Percentiles rank a stretch among this genome's conserved stretches.
Evolutionary conservation across 2,888 invertebrate species (phyloP).

Genomic region (Caenorhabditis afra): DNA sequence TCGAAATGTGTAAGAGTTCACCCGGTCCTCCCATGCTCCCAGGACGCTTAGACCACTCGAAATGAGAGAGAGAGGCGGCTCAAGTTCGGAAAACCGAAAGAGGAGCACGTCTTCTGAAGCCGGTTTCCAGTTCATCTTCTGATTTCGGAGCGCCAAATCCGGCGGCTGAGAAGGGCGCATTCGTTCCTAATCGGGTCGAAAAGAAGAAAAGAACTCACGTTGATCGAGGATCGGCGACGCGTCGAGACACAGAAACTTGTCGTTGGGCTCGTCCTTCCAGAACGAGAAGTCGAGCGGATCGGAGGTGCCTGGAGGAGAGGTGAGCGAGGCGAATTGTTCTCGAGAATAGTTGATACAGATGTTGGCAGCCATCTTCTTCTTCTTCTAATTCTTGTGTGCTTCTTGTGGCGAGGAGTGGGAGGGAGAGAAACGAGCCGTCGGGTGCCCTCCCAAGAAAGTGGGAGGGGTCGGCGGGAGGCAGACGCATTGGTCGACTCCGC

Average conservation of each 20-base stretch:
- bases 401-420: neutral
- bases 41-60: conserved; percentile 5
- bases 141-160: conserved; percentile 11
- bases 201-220: conserved; percentile 27
- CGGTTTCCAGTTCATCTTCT: neutral
- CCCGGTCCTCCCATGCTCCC: conserved; percentile 16
- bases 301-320: conserved; percentile 63
- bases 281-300: conserved; percentile 30
- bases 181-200: conserved; percentile 2
- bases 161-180: conserved; percentile 25
- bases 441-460: conserved; percentile 36
- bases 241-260: conserved; percentile 33
- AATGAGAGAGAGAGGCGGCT: neutral
- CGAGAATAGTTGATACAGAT: conserved; percentile 58
- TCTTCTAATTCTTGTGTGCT: neutral
- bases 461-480: conserved; percentile 13
- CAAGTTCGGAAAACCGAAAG: conserved; percentile 26
- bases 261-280: conserved; percentile 39
- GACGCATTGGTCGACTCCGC: conserved; percentile 43
- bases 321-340: conserved; percentile 56
- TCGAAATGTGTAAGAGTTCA: neutral
- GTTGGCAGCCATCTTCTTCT: conserved; percentile 49
- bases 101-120: neutral
- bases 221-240: conserved; percentile 12
- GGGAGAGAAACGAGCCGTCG: conserved; percentile 1